Conservation (phyloP, 1,140 invertebrate species). For the Holotrichia oblita region DNA sequence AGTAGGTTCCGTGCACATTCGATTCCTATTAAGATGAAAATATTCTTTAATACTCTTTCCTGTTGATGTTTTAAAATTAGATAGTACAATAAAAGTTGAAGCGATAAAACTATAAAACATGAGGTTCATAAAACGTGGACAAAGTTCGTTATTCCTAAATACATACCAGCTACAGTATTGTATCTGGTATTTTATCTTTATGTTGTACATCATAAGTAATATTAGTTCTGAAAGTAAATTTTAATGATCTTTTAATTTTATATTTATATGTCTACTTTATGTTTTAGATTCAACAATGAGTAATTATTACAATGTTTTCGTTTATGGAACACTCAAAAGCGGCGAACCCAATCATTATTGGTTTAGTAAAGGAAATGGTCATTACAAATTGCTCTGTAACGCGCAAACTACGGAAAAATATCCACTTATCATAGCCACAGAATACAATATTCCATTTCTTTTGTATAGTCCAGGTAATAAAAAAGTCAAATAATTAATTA, state of each 20-base stretch:
- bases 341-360: slow-evolving; percentile 86
- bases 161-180: too few relatives aligned
- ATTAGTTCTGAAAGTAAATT: too few relatives aligned
- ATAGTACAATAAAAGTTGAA: neutral
- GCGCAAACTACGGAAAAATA: slow-evolving; percentile 77
- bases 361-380: slow-evolving; percentile 72
- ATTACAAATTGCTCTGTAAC: slow-evolving; percentile 72
- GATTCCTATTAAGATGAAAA: neutral
- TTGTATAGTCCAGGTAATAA: slow-evolving; percentile 70
- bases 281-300: slow-evolving; percentile 48
- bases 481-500: too few relatives aligned
- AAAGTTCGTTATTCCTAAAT: neutral
- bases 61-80: neutral
- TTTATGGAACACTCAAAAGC: slow-evolving; percentile 90
- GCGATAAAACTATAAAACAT: neutral
- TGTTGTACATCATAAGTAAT: too few relatives aligned
- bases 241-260: too few relatives aligned
- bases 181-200: too few relatives aligned
- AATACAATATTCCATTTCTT: slow-evolving; percentile 90
- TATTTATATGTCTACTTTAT: neutral
- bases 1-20: neutral
- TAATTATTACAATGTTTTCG: slow-evolving; percentile 77
- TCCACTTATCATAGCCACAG: slow-evolving; percentile 86
- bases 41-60: neutral
- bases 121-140: neutral